These are phyloP conservation scores for Gryon sp. DNA, from an alignment of 1,140 invertebrate genomes.

Conservation along the genomic window DNA sequence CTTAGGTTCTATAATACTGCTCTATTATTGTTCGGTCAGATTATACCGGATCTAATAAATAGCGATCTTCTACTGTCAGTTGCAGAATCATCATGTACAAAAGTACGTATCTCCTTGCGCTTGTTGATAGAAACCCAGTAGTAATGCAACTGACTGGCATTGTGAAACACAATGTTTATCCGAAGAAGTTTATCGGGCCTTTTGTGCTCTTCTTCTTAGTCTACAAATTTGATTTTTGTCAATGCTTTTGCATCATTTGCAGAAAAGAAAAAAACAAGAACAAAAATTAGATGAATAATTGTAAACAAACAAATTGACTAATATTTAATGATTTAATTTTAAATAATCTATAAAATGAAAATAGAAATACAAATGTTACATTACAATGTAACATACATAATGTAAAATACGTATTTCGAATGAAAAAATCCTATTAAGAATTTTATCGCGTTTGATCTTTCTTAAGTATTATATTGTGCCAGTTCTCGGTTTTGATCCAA, in stretches of 20 bases:
- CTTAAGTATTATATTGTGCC: conserved; percentile 13
- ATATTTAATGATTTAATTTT: background rate
- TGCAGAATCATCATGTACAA: conserved; percentile 54
- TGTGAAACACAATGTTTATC: conserved; percentile 53
- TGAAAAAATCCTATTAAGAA: background rate
- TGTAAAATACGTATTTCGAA: background rate
- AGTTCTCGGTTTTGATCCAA: conserved; percentile 10
- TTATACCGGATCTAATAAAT: conserved; percentile 58
- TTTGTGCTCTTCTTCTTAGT: background rate
- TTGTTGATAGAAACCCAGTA: conserved; percentile 31
- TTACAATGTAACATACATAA: no score
- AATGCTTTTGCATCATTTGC: background rate
- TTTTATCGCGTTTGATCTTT: conserved; percentile 16
- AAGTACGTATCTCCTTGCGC: conserved; percentile 44
- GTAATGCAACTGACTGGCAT: conserved; percentile 52
- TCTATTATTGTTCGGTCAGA: conserved; percentile 52
- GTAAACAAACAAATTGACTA: background rate
- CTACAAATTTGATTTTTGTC: conserved; percentile 9
- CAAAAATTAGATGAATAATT: background rate
- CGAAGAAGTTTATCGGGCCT: conserved; percentile 42
- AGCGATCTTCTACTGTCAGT: conserved; percentile 56
- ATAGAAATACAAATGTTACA: background rate
- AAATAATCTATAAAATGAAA: no score
- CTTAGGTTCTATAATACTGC: conserved; percentile 14
- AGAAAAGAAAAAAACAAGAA: background rate